Evolutionary conservation across 2,888 invertebrate genomes (phyloP), one percentile per base, ranked within the genome.

Genomic region (Eupsilia transversa): DNA sequence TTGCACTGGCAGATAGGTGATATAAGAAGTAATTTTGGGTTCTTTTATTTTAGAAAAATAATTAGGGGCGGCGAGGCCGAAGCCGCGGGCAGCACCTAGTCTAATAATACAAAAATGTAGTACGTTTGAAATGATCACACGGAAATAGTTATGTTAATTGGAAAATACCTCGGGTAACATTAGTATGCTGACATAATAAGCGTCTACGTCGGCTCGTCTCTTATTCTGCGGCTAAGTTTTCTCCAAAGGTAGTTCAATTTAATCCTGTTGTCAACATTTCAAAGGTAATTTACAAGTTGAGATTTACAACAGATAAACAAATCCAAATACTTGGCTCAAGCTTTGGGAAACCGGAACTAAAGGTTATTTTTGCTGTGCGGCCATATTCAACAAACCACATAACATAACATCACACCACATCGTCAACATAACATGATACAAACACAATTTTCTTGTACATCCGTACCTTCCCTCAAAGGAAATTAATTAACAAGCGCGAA

Each of bases 401-500:
- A 27, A 46, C 38, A 69, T 12, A 27, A 46, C 38, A 69, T 12
- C 2, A 43, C 9, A 67, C 17, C 23, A 30, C n/a, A 72, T 52
- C 41, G 33, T 14, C 27, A 72, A 33, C 49, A 77, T 14, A 52
- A 30, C 54, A n/a, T 3, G 23, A 65, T n/a, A 57, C 67, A 54
- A 64, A 67, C n/a, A 7, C 14, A 60, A 74, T 54, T 49, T 41
- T 46, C 59, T 56, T 59, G 7, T 35, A 77, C 38, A 52, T 54
- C 52, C 35, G 1, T n/a, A 43, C 67, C 27, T 35, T 17, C 54
- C 60, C 54, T 43, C 68, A 59, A 61, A 72, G 69, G 12, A 71
- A 49, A 81, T 81, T 75, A 84, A 81, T 84, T 81, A 74, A 59
- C 10, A 20, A 38, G 61, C 27, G 33, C 33, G 57, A 79, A 64